Evolutionary conservation across 2,888 invertebrate species (phyloP).

Genomic region (Noctuana brunneofusca): DNA sequence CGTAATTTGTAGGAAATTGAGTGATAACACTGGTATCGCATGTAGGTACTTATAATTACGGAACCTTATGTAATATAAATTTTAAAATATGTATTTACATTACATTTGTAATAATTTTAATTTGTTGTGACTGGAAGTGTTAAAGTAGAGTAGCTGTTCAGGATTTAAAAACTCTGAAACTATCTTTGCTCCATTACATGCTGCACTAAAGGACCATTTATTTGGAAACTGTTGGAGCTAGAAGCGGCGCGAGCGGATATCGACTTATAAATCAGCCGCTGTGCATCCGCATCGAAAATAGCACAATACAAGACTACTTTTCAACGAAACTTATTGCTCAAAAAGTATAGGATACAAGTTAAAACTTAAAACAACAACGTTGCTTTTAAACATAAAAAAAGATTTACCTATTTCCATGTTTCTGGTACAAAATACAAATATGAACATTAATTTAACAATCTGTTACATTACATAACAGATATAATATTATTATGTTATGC

Average conservation of each 20-base stretch:
- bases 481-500: no score
- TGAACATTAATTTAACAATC: no score
- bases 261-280: conserved; percentile 39
- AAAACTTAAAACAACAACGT: no score
- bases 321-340: conserved; percentile 10
- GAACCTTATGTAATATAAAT: not conserved
- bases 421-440: no score
- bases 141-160: not conserved
- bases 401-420: no score
- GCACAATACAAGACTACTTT: conserved; percentile 29
- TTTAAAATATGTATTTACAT: no score
- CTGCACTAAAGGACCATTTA: conserved; percentile 38
- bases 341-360: not conserved
- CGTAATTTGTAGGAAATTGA: conserved; percentile 10
- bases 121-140: not conserved
- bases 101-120: no score
- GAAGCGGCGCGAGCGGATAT: conserved; percentile 37
- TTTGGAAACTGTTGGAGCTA: conserved; percentile 36
- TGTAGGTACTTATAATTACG: no score
- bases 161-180: conserved; percentile 6
- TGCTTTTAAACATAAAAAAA: no score
- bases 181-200: conserved; percentile 37
- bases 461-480: no score
- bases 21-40: not conserved
- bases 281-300: conserved; percentile 36